Evolutionary conservation across 2,797 vertebrate genomes (phyloP).

Genomic region (Gallinago nigripennis): DNA sequence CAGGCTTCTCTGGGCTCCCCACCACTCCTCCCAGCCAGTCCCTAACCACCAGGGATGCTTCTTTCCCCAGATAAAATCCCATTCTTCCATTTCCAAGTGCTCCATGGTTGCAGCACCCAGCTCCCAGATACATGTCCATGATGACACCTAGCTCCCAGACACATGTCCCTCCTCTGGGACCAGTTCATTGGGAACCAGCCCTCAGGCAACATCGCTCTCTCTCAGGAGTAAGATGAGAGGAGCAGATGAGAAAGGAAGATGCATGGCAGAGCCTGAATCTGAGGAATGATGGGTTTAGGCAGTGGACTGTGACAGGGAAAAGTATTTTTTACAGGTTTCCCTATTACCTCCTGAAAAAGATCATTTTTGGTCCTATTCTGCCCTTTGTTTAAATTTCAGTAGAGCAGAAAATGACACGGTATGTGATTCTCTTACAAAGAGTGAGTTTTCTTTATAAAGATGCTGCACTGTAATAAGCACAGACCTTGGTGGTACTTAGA

Average conservation of each 20-base stretch:
- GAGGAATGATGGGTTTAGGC: not conserved
- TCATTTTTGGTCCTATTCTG: not conserved
- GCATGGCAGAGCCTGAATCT: not conserved
- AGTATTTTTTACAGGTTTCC: not conserved
- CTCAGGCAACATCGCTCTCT: not conserved
- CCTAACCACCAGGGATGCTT: not conserved
- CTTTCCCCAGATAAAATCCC: not conserved
- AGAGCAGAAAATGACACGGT: too few relatives aligned
- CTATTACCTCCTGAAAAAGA: not conserved
- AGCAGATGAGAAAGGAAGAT: not conserved
- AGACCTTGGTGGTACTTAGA: not conserved
- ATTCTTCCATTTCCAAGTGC: not conserved
- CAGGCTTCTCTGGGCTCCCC: not conserved
- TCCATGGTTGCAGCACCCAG: not conserved
- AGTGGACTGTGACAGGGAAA: not conserved
- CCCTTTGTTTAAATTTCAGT: too few relatives aligned
- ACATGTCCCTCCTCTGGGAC: not conserved
- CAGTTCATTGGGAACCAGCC: not conserved
- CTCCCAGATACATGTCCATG: fast-evolving
- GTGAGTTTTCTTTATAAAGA: not conserved
- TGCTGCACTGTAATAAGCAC: not conserved
- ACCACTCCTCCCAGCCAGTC: not conserved
- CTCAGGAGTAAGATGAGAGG: not conserved
- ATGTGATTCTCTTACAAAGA: too few relatives aligned
- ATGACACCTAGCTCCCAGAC: too few relatives aligned